These are phyloP conservation scores for Troglohyphantes excavatus DNA, from an alignment of 2,888 invertebrate species.

Conservation along the genomic window DNA sequence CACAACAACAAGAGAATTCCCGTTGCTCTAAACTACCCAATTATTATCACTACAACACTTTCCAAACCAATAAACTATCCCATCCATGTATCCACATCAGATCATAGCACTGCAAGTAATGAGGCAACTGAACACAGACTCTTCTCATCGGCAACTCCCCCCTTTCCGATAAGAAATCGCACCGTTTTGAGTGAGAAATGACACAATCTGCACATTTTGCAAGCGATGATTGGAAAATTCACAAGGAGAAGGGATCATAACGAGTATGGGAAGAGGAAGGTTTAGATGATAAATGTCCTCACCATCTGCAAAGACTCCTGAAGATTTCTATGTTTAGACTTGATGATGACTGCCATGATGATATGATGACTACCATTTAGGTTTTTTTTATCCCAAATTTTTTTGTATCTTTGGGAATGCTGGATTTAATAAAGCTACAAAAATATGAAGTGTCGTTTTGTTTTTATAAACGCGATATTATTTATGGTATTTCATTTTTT, in stretches of 20 bases:
- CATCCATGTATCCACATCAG: neutral
- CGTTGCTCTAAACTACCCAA: too few relatives aligned
- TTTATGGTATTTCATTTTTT: neutral
- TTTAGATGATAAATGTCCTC: slow-evolving; percentile 35
- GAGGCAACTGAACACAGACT: neutral
- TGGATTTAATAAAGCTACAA: neutral
- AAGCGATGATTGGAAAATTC: slow-evolving; percentile 50
- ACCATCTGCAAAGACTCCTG: slow-evolving; percentile 62
- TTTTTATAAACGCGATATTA: neutral
- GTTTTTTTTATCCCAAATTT: neutral
- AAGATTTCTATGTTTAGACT: slow-evolving; percentile 44
- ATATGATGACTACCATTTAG: neutral
- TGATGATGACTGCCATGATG: slow-evolving; percentile 4
- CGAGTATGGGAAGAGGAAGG: neutral
- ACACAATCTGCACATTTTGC: slow-evolving; percentile 47
- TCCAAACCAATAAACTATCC: neutral
- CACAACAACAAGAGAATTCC: neutral
- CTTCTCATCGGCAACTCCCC: slow-evolving; percentile 7
- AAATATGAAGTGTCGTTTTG: neutral
- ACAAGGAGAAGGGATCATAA: slow-evolving; percentile 51
- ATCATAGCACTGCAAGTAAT: neutral
- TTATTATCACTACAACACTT: too few relatives aligned
- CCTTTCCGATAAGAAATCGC: slow-evolving; percentile 2
- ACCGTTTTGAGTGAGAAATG: slow-evolving; percentile 23
- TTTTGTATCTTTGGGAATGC: neutral